A percentile compares a stretch with the other conserved stretches of the same genome.
phyloP scores from a whole-genome alignment of 1,140 invertebrate genomes.

The Eueides isabella region DNA sequence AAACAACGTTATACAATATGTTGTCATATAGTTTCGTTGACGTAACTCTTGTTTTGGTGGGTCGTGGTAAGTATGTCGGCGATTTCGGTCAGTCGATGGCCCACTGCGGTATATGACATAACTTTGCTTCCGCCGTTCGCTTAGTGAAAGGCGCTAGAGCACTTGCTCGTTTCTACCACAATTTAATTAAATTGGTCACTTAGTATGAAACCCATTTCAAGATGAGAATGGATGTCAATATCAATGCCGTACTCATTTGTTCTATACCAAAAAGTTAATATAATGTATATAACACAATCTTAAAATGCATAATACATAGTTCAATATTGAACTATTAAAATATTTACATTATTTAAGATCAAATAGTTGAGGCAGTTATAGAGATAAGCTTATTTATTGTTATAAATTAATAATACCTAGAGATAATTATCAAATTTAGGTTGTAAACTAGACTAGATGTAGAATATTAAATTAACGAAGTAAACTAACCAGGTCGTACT shows the following conservation, averaged over 20 bases:
- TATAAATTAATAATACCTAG: conserved; percentile 18
- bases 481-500: conserved; percentile 22
- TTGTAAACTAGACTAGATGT: conserved; percentile 16
- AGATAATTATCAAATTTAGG: conserved; percentile 20
- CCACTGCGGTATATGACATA: conserved; percentile 72
- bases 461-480: conserved; percentile 27
- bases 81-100: conserved; percentile 75
- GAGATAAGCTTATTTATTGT: conserved; percentile 30
- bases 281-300: not conserved
- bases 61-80: conserved; percentile 76
- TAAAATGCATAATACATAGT: not conserved
- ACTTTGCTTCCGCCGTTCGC: conserved; percentile 71
- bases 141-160: conserved; percentile 68
- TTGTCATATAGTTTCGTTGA: conserved; percentile 64
- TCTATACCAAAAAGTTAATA: conserved; percentile 1
- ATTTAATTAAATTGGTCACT: conserved; percentile 14
- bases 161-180: conserved; percentile 11
- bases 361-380: conserved; percentile 9
- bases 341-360: conserved; percentile 14
- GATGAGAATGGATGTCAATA: conserved; percentile 40
- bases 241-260: conserved; percentile 40
- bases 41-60: conserved; percentile 75
- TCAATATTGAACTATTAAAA: conserved; percentile 8
- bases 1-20: conserved; percentile 66
- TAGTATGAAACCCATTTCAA: conserved; percentile 26